phyloP scores from a whole-genome alignment of 2,888 invertebrate genomes.

The Tipula vernalis region DNA sequence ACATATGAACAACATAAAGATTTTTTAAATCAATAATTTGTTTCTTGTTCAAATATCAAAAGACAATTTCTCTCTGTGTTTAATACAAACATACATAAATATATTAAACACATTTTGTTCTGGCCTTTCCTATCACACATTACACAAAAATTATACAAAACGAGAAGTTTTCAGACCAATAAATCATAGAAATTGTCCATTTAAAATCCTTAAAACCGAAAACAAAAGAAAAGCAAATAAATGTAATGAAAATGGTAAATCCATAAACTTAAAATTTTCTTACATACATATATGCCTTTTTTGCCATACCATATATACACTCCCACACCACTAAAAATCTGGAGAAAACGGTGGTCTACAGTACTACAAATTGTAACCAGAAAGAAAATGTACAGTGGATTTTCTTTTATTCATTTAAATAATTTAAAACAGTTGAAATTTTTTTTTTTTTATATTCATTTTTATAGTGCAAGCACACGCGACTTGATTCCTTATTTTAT shows the following conservation, averaged over 20 bases:
- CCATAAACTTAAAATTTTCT: neutral
- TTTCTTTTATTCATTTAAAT: neutral
- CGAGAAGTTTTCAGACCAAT: neutral
- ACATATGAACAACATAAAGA: neutral
- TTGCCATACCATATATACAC: too few species aligned
- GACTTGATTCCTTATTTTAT: neutral
- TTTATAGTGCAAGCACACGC: conserved; percentile 1
- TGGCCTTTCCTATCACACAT: neutral
- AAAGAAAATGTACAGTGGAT: neutral
- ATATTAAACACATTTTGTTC: neutral
- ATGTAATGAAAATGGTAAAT: neutral
- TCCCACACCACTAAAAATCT: too few species aligned
- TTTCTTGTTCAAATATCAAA: neutral
- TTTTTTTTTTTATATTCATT: neutral
- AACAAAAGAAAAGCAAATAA: neutral
- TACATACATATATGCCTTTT: neutral
- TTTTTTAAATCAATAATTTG: neutral
- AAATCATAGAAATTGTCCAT: neutral
- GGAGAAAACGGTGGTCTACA: neutral
- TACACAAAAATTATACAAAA: neutral
- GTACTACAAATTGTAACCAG: neutral
- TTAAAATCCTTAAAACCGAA: neutral
- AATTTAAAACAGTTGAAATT: neutral
- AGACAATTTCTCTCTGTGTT: neutral
- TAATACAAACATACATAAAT: neutral